These are phyloP conservation scores for Circaetus gallicus DNA, from an alignment of 2,113 vertebrate genomes.

Conservation along the genomic window DNA sequence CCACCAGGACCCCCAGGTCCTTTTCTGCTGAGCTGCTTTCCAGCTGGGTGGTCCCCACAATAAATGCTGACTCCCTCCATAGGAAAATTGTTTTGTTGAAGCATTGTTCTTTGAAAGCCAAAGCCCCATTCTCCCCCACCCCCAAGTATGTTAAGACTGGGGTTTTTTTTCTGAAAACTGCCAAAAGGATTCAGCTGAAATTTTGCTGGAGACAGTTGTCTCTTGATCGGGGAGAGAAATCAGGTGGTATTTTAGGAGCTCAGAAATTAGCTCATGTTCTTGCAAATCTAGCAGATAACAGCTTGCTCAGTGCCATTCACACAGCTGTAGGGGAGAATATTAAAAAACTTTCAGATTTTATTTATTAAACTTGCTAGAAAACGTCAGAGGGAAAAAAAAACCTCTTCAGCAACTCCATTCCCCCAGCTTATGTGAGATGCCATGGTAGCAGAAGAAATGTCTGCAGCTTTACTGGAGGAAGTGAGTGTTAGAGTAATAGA, in stretches of 20 bases:
- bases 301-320: slow-evolving; percentile 34
- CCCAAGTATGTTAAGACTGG: neutral
- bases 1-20: neutral
- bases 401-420: neutral
- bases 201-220: slow-evolving; percentile 14
- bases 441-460: neutral
- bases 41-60: neutral
- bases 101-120: neutral
- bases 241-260: slow-evolving; percentile 21
- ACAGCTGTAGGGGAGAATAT: slow-evolving; percentile 43
- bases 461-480: neutral
- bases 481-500: neutral
- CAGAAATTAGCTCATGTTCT: slow-evolving; percentile 36
- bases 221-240: neutral
- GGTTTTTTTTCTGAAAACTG: neutral
- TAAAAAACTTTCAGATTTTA: neutral
- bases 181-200: neutral
- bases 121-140: neutral
- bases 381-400: too few relatives aligned
- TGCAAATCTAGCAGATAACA: slow-evolving; percentile 43
- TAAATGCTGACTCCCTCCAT: neutral
- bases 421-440: neutral
- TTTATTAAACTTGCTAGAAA: too few relatives aligned
- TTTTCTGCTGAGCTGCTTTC: neutral
- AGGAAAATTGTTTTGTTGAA: neutral